Conservation (phyloP, 2,888 invertebrate genomes). For the Hecatera dysodea region DNA sequence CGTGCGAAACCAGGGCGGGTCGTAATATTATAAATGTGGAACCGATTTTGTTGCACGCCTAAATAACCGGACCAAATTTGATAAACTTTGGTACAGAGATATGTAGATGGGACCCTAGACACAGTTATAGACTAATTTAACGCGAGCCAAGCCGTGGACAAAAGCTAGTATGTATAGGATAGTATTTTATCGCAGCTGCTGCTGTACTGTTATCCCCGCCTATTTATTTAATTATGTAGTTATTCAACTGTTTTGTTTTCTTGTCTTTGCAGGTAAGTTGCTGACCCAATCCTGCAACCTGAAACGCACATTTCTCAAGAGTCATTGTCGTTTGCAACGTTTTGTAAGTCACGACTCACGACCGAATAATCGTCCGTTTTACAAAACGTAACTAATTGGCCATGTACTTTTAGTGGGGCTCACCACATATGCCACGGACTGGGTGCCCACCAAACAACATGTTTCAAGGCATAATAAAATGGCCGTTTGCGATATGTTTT, state of each 20-base stretch:
- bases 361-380: conserved; percentile 24
- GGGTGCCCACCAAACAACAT: neutral
- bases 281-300: conserved; percentile 21
- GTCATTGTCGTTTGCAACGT: conserved; percentile 28
- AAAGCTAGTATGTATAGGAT: too few species aligned
- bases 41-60: too few species aligned
- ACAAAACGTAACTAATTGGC: neutral
- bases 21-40: too few species aligned
- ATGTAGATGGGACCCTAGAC: too few species aligned
- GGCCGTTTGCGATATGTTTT: neutral
- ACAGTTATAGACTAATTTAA: too few species aligned
- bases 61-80: too few species aligned
- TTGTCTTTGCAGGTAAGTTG: conserved; percentile 67
- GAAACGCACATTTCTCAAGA: conserved; percentile 25
- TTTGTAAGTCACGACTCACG: conserved; percentile 52
- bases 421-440: neutral
- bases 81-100: too few species aligned
- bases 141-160: too few species aligned
- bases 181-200: too few species aligned
- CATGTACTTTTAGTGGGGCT: neutral
- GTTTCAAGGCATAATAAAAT: neutral
- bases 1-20: too few species aligned
- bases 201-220: neutral
- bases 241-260: conserved; percentile 35
- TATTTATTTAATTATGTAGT: conserved; percentile 11